Percentiles rank a stretch among this genome's conserved stretches.
Conservation (phyloP, 2,113 vertebrate genomes). For the Otolemur garnettii region DNA sequence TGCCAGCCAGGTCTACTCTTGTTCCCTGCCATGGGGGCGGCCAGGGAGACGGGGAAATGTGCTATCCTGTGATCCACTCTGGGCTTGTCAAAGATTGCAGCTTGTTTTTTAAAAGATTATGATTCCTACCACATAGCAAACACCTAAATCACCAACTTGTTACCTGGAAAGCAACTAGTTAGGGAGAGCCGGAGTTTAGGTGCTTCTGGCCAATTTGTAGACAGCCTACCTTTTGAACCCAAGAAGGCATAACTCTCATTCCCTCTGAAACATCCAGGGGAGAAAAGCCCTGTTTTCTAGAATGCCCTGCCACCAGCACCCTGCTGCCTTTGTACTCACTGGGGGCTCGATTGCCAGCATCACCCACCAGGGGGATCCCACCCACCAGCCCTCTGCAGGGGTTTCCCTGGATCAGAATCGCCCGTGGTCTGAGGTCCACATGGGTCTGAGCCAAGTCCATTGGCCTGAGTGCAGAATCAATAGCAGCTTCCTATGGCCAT, state of each 20-base stretch:
- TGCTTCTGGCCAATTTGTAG: background rate
- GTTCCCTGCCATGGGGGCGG: background rate
- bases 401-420: fast-evolving
- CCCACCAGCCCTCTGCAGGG: too few relatives aligned
- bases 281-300: background rate
- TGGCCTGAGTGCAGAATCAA: background rate
- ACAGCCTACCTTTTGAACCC: background rate
- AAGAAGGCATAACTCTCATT: background rate
- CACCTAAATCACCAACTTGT: background rate
- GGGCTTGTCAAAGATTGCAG: fast-evolving
- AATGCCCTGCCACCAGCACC: fast-evolving
- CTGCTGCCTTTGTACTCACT: fast-evolving
- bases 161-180: background rate
- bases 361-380: fast-evolving
- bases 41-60: fast-evolving
- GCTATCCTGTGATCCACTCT: background rate
- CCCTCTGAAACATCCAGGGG: fast-evolving
- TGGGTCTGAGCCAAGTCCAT: background rate
- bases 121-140: background rate
- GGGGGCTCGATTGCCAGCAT: fast-evolving
- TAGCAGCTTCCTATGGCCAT: background rate
- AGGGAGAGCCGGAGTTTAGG: background rate
- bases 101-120: background rate
- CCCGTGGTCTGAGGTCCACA: fast-evolving
- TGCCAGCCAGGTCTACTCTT: background rate